Evolutionary conservation across 2,888 invertebrate species (phyloP).

Genomic region (Heterodera filipjevi): DNA sequence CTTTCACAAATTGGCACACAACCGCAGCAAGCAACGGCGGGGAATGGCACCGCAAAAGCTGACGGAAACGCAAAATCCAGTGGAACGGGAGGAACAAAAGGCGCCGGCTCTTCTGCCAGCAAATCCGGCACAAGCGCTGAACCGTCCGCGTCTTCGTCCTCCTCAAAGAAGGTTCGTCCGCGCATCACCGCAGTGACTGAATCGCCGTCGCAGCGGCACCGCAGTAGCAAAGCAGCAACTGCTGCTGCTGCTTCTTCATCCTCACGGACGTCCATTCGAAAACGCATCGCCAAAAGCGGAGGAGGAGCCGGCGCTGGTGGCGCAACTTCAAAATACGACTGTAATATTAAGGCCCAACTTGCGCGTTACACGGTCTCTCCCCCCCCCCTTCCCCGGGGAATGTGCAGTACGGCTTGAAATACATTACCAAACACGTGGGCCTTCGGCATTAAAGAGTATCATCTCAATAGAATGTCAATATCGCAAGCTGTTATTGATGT

Average conservation of each 20-base stretch:
- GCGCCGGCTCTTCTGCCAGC: neutral
- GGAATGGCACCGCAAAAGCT: neutral
- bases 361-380: no score
- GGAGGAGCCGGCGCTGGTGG: neutral
- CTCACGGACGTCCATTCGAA: neutral
- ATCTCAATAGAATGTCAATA: no score
- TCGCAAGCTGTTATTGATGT: no score
- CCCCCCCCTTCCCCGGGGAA: no score
- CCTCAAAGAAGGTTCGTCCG: neutral
- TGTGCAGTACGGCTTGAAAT: no score
- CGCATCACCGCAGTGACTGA: neutral
- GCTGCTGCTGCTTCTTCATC: neutral
- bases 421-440: no score
- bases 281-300: neutral
- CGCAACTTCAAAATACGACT: neutral
- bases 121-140: neutral
- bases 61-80: neutral
- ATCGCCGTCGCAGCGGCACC: neutral
- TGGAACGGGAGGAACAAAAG: neutral
- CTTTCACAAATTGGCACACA: slow-evolving; percentile 22
- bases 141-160: neutral
- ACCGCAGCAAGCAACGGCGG: neutral
- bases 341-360: no score
- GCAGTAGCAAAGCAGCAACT: neutral
- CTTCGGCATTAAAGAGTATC: no score